Percentiles rank a stretch among this genome's conserved stretches.
Conservation (phyloP, 2,113 vertebrate genomes). For the Salminus brasiliensis region DNA sequence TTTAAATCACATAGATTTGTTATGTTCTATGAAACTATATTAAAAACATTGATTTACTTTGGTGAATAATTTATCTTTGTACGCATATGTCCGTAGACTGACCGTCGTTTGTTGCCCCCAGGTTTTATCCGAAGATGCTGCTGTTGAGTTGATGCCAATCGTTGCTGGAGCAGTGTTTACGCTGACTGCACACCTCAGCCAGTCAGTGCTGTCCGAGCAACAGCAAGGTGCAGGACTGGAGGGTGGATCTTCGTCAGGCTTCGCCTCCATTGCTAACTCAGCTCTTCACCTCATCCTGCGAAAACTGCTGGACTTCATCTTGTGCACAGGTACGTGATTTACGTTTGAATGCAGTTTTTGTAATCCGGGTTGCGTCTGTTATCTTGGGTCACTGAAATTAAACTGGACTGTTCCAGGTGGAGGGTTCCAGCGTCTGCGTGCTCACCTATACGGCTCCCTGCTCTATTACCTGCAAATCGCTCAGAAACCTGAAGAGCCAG, state of each 20-base stretch:
- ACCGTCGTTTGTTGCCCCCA: constrained; percentile 48
- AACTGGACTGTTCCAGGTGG: constrained; percentile 78
- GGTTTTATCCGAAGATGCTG: constrained; percentile 94
- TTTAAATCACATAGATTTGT: too few relatives aligned
- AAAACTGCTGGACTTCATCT: constrained; percentile 95
- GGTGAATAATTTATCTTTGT: too few relatives aligned
- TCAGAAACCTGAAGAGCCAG: constrained; percentile 96
- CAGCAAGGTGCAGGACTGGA: constrained; percentile 83
- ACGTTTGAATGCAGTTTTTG: background rate
- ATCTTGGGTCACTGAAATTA: background rate
- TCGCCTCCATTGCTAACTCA: constrained; percentile 92
- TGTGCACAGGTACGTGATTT: constrained; percentile 87
- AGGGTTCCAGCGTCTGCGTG: constrained; percentile 93
- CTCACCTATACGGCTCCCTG: constrained; percentile 92
- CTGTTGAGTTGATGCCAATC: constrained; percentile 93
- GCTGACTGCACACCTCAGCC: constrained; percentile 92
- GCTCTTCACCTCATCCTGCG: constrained; percentile 94
- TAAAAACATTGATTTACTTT: too few relatives aligned
- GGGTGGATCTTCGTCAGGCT: constrained; percentile 77
- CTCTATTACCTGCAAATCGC: constrained; percentile 96
- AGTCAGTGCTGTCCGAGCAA: constrained; percentile 90
- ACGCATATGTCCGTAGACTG: too few relatives aligned
- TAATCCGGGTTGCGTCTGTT: background rate
- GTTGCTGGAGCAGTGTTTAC: constrained; percentile 96
- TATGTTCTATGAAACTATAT: too few relatives aligned